phyloP scores from a whole-genome alignment of 2,797 vertebrate genomes.

The Spinus olivaceus region DNA sequence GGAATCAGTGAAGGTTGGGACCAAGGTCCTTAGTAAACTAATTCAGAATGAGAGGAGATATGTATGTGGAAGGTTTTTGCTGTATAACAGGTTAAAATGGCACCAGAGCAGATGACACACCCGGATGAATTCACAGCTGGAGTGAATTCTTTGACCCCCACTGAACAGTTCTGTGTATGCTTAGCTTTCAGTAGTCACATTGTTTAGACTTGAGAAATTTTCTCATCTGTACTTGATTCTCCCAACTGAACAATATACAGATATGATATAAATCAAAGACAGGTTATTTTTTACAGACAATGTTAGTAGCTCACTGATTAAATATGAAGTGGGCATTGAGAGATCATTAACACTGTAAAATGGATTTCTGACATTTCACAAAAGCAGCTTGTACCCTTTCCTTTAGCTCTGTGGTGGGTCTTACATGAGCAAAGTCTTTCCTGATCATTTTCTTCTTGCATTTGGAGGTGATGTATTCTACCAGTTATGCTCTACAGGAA shows the following conservation, averaged over 20 bases:
- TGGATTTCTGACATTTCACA: slow-evolving; percentile 24
- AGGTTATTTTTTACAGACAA: background rate
- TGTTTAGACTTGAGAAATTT: background rate
- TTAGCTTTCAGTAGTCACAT: background rate
- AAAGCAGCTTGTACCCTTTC: slow-evolving; percentile 2
- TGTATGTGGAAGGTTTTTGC: background rate
- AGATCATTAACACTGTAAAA: slow-evolving; percentile 32
- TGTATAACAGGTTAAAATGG: background rate
- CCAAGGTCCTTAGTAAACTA: background rate
- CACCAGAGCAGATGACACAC: background rate
- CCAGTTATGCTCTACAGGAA: slow-evolving; percentile 13
- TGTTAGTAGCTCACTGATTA: slow-evolving; percentile 3
- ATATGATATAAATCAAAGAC: background rate
- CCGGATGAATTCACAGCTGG: background rate
- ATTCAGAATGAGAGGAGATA: background rate
- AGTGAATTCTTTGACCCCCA: background rate
- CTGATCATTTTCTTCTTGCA: background rate
- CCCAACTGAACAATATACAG: background rate
- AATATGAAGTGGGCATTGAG: slow-evolving; percentile 33
- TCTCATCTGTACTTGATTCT: background rate
- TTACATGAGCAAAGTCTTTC: background rate
- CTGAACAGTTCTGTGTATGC: background rate
- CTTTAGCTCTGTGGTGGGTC: slow-evolving; percentile 17
- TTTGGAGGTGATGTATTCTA: slow-evolving; percentile 1
- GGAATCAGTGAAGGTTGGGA: background rate